Conservation (phyloP, 2,888 invertebrate genomes). For the Cremastobaeus sp. region DNA sequence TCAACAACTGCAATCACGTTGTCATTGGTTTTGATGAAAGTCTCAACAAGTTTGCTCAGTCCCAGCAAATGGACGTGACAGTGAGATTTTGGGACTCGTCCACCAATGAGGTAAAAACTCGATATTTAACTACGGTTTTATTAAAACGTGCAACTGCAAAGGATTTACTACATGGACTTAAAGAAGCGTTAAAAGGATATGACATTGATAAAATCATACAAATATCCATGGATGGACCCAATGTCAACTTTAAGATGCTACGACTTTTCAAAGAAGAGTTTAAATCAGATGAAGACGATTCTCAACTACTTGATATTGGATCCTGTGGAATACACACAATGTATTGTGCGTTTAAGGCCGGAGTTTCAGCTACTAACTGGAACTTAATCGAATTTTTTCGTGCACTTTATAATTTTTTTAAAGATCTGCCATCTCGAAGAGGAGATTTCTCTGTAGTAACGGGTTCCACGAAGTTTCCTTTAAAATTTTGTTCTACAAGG, state of each 20-base stretch:
- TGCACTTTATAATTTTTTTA: slow-evolving; percentile 65
- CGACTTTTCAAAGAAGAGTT: neutral
- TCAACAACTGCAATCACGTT: too few species aligned
- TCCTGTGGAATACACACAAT: neutral
- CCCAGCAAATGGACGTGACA: slow-evolving; percentile 65
- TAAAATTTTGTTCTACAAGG: slow-evolving; percentile 2
- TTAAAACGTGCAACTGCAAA: slow-evolving; percentile 52
- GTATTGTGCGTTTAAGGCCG: slow-evolving; percentile 1
- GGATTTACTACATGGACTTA: slow-evolving; percentile 56
- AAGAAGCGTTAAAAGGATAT: slow-evolving; percentile 18
- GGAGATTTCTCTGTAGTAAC: neutral
- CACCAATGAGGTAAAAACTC: slow-evolving; percentile 50
- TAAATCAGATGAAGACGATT: slow-evolving; percentile 10
- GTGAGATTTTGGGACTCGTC: slow-evolving; percentile 62
- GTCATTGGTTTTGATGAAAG: too few species aligned
- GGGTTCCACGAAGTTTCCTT: neutral
- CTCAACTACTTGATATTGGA: slow-evolving; percentile 2
- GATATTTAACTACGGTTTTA: slow-evolving; percentile 64
- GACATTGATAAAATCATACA: slow-evolving; percentile 54
- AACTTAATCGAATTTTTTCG: slow-evolving; percentile 3
- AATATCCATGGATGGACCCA: slow-evolving; percentile 24
- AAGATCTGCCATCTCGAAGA: slow-evolving; percentile 60
- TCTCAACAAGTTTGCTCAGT: slow-evolving; percentile 61
- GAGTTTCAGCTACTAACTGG: slow-evolving; percentile 6
- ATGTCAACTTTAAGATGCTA: slow-evolving; percentile 1